These are phyloP conservation scores for Aproaerema taeniolella DNA, from an alignment of 2,888 invertebrate genomes.

Conservation along the genomic window DNA sequence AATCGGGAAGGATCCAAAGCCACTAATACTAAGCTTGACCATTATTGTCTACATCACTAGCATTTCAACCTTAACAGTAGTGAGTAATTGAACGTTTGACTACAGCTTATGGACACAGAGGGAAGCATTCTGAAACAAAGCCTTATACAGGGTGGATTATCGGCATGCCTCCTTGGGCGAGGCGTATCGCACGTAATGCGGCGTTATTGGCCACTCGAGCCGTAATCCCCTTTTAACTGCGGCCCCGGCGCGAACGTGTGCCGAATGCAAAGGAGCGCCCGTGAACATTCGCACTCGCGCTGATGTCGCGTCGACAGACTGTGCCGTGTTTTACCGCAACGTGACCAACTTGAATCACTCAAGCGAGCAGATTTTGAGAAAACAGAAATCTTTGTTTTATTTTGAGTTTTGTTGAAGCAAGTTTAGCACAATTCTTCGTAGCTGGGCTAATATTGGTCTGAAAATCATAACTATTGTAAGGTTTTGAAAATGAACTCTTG, in stretches of 20 bases:
- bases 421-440: too few relatives aligned
- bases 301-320: conserved; percentile 35
- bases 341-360: conserved; percentile 2
- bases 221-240: conserved; percentile 75
- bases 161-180: conserved; percentile 28
- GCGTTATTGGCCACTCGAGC: conserved; percentile 66
- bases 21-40: too few relatives aligned
- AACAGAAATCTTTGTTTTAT: too few relatives aligned
- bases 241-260: conserved; percentile 54
- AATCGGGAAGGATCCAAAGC: too few relatives aligned
- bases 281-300: conserved; percentile 58
- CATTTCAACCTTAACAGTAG: too few relatives aligned
- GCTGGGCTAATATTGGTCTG: too few relatives aligned
- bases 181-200: conserved; percentile 42
- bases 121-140: conserved; percentile 44
- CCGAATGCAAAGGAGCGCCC: conserved; percentile 51
- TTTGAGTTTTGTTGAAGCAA: too few relatives aligned
- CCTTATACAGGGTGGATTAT: conserved; percentile 48
- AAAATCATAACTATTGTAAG: too few relatives aligned
- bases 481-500: too few relatives aligned
- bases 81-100: too few relatives aligned
- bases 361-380: neutral
- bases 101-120: too few relatives aligned
- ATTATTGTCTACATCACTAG: too few relatives aligned
- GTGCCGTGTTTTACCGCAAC: conserved; percentile 5